A percentile compares a stretch with the other conserved stretches of the same genome.
Evolutionary conservation across 2,113 vertebrate species (phyloP).

Genomic region (Hemicordylus capensis): DNA sequence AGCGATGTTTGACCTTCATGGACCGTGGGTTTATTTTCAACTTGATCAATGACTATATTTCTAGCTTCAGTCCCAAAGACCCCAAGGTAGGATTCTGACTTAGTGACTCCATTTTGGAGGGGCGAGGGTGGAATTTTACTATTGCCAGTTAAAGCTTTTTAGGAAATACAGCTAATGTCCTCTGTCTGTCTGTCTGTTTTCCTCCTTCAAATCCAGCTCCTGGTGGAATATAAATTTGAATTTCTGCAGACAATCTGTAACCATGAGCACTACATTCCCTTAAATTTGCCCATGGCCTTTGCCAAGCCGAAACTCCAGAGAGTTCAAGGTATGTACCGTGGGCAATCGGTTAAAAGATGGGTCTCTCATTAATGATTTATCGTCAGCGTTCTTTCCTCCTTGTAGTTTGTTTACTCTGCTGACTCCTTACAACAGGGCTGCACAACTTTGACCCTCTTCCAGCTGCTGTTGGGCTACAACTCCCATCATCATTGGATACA

Average conservation of each 20-base stretch:
- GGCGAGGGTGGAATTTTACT: accelerated
- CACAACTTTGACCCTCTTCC: too few relatives aligned
- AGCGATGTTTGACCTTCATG: conserved; percentile 96
- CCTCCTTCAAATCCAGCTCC: conserved; percentile 75
- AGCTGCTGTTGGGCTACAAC: too few relatives aligned
- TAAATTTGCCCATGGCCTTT: conserved; percentile 96
- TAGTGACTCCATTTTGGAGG: background rate
- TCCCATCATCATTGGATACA: too few relatives aligned
- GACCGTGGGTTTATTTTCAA: conserved; percentile 95
- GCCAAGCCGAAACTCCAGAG: conserved; percentile 91
- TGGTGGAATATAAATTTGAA: conserved; percentile 95
- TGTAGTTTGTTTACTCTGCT: background rate
- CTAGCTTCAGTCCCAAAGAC: conserved; percentile 92
- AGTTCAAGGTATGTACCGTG: conserved; percentile 84
- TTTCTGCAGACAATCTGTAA: conserved; percentile 93
- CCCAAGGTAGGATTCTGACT: conserved; percentile 84
- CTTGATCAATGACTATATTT: conserved; percentile 94
- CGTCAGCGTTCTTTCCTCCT: background rate
- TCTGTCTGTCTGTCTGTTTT: accelerated
- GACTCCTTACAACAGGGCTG: too few relatives aligned
- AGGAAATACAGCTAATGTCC: background rate
- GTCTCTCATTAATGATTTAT: background rate
- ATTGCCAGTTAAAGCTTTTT: accelerated
- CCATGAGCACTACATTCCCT: conserved; percentile 96
- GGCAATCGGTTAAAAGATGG: background rate